Evolutionary conservation across 2,797 vertebrate genomes (phyloP).

Genomic region (Parauchenoglanis ngamensis): DNA sequence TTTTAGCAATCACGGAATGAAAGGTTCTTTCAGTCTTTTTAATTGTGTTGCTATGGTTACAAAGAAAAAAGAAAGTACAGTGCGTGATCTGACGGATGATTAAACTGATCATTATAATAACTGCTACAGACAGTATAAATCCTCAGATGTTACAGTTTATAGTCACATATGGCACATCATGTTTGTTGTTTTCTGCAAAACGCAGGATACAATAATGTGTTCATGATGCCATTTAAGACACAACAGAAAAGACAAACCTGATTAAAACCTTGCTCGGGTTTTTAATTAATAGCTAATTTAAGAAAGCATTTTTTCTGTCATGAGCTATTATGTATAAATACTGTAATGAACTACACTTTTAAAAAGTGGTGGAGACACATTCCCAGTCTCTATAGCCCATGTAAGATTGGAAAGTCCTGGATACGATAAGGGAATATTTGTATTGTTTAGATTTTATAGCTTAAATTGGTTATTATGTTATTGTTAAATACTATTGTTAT

Average conservation of each 20-base stretch:
- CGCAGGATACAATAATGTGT: not conserved
- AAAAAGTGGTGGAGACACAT: not conserved
- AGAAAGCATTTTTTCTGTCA: not conserved
- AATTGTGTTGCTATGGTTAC: not conserved
- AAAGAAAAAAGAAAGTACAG: not conserved
- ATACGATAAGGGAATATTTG: not conserved
- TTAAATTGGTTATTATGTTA: not conserved
- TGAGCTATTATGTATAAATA: not conserved
- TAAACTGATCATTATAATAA: not conserved
- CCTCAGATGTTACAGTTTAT: not conserved
- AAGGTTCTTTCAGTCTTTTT: not conserved
- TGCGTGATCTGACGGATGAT: not conserved
- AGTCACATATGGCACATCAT: not conserved
- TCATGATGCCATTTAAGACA: not conserved
- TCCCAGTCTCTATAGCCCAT: not conserved
- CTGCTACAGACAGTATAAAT: not conserved
- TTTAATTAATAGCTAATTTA: not conserved
- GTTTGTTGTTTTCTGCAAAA: not conserved
- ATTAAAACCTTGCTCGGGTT: not conserved
- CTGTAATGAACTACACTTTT: not conserved
- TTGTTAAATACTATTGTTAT: not conserved
- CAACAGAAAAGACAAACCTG: not conserved
- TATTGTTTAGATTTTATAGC: not conserved
- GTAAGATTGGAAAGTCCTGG: not conserved
- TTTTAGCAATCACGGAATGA: not conserved